Conservation (phyloP, 2,113 vertebrate genomes). For the Entomyzon cyanotis region DNA sequence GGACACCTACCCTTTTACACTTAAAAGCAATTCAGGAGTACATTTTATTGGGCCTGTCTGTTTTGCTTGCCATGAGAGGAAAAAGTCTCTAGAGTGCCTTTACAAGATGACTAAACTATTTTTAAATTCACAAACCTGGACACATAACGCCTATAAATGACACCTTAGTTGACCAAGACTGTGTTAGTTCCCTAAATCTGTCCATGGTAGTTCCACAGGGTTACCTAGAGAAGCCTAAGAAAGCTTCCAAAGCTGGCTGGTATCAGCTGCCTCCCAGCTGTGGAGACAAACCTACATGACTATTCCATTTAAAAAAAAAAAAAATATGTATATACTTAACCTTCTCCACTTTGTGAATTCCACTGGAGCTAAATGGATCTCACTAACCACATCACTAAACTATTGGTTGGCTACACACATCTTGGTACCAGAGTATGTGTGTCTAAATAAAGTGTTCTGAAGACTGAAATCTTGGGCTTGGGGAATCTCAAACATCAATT, state of each 20-base stretch:
- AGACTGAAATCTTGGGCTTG: not conserved
- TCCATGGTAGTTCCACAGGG: accelerated
- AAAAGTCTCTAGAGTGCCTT: not conserved
- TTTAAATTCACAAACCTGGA: not conserved
- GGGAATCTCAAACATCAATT: not conserved
- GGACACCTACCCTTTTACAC: not conserved
- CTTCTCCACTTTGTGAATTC: not conserved
- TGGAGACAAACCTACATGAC: not conserved
- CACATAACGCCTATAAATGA: not conserved
- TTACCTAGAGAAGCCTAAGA: not conserved
- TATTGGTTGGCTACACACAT: accelerated
- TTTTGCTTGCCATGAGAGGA: not conserved
- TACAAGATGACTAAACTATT: not conserved
- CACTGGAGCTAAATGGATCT: not conserved
- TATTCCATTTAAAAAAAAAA: not conserved
- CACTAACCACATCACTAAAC: not conserved
- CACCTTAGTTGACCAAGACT: not conserved
- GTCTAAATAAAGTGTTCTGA: not conserved
- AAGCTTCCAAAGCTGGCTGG: not conserved
- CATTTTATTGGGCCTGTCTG: not conserved
- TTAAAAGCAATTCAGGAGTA: not conserved
- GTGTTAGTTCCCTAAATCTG: not conserved
- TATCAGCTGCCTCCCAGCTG: accelerated
- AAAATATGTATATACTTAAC: not conserved
- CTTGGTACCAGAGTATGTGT: not conserved